These are phyloP conservation scores for Cataglyphis livida DNA, from an alignment of 2,888 invertebrate species.

Conservation along the genomic window DNA sequence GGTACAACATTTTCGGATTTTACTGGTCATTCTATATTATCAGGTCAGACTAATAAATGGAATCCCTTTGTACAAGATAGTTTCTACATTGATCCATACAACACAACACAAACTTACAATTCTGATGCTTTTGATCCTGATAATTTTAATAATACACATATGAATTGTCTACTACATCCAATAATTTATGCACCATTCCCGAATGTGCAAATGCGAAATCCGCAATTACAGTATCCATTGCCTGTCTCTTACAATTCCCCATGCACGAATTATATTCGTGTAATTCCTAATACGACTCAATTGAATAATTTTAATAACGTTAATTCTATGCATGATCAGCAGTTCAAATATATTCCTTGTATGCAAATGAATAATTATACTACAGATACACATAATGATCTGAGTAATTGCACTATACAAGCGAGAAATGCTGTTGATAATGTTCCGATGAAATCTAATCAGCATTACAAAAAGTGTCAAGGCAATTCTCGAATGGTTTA, in stretches of 20 bases:
- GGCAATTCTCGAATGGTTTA: slow-evolving; percentile 43
- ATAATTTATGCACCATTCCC: slow-evolving; percentile 55
- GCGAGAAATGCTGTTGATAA: slow-evolving; percentile 55
- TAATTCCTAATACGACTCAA: slow-evolving; percentile 51
- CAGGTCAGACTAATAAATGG: slow-evolving; percentile 40
- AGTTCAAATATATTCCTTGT: slow-evolving; percentile 56
- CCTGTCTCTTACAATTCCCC: slow-evolving; percentile 57
- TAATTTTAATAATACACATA: slow-evolving; percentile 54
- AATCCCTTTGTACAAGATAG: slow-evolving; percentile 49
- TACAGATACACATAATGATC: slow-evolving; percentile 41
- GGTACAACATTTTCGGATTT: slow-evolving; percentile 56
- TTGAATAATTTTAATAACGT: slow-evolving; percentile 30
- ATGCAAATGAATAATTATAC: slow-evolving; percentile 54
- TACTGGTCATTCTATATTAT: slow-evolving; percentile 40
- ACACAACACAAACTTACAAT: slow-evolving; percentile 53
- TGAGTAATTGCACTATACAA: slow-evolving; percentile 32
- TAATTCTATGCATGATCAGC: slow-evolving; percentile 39
- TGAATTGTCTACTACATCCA: slow-evolving; percentile 56
- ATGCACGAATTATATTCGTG: slow-evolving; percentile 50
- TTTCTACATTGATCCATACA: slow-evolving; percentile 52
- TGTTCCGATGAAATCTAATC: slow-evolving; percentile 45
- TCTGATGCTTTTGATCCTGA: slow-evolving; percentile 31
- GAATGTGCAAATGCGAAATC: slow-evolving; percentile 69
- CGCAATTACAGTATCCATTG: slow-evolving; percentile 60
- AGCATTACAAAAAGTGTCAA: slow-evolving; percentile 57